Percentiles rank a stretch among this genome's conserved stretches.
These are phyloP conservation scores for Clusia tigrina DNA, from an alignment of 2,888 invertebrate species.

Conservation along the genomic window DNA sequence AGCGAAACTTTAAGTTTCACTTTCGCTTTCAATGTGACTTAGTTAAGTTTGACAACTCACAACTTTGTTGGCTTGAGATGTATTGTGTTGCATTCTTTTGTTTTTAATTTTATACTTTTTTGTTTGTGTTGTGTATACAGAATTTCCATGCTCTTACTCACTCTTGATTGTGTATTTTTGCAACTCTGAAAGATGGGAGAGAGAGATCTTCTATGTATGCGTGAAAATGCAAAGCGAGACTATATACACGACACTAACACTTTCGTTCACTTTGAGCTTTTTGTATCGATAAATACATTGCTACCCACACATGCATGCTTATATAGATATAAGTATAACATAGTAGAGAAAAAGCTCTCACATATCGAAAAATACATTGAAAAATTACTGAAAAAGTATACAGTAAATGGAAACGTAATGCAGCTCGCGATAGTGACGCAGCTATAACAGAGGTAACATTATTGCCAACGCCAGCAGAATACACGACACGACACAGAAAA, in stretches of 20 bases:
- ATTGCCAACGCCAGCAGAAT: too few relatives aligned
- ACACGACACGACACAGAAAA: too few relatives aligned
- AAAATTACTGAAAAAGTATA: too few relatives aligned
- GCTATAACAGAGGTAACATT: too few relatives aligned
- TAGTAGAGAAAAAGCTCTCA: not conserved
- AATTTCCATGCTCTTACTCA: too few relatives aligned
- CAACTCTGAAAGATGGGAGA: not conserved
- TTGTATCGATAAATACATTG: too few relatives aligned
- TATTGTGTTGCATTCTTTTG: too few relatives aligned
- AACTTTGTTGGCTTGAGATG: not conserved
- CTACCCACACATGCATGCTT: not conserved
- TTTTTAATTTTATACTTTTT: too few relatives aligned
- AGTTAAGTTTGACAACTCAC: slow-evolving; percentile 5
- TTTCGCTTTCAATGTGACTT: slow-evolving; percentile 59
- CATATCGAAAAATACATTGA: not conserved
- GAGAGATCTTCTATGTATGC: not conserved
- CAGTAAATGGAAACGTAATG: too few relatives aligned
- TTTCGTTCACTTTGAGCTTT: slow-evolving; percentile 5
- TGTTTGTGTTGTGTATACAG: too few relatives aligned
- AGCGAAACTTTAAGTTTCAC: slow-evolving; percentile 53
- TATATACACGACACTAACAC: not conserved
- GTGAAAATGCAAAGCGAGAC: not conserved
- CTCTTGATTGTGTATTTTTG: not conserved
- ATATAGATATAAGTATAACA: not conserved
- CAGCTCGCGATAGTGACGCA: not conserved